Conservation (phyloP, 2,797 vertebrate species). For the Tenualosa ilisha region DNA sequence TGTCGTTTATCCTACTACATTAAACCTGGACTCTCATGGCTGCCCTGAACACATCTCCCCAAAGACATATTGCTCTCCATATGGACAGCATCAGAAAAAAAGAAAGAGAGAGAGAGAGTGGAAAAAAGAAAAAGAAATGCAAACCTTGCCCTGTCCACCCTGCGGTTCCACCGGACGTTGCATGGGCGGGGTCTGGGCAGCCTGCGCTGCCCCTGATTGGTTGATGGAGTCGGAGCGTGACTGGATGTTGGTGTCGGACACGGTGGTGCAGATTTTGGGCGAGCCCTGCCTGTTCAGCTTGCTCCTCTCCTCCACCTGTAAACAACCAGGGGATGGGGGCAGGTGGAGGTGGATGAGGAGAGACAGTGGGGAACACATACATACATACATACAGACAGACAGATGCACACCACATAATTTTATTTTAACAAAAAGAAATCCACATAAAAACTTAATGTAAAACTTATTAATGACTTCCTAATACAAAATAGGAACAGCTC, state of each 20-base stretch:
- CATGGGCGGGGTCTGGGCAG: slow-evolving; percentile 89
- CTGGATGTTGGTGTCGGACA: slow-evolving; percentile 82
- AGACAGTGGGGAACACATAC: background rate
- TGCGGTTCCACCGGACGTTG: slow-evolving; percentile 91
- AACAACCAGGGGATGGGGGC: background rate
- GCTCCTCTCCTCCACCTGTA: slow-evolving; percentile 87
- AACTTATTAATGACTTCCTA: background rate
- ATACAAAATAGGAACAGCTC: background rate
- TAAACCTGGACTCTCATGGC: background rate
- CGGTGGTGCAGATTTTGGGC: slow-evolving; percentile 85
- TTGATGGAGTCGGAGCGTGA: slow-evolving; percentile 80
- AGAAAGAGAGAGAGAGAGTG: background rate
- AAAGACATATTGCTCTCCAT: background rate
- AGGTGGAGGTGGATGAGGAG: background rate
- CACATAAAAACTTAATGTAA: background rate
- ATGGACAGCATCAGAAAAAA: slow-evolving; percentile 14
- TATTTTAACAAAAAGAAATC: background rate
- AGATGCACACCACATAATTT: background rate
- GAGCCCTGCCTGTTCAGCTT: slow-evolving; percentile 89
- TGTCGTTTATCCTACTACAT: background rate
- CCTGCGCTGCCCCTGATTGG: slow-evolving; percentile 74
- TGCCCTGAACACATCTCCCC: background rate
- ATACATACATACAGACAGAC: background rate
- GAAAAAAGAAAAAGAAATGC: slow-evolving; percentile 40
- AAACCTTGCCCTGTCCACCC: slow-evolving; percentile 90